A percentile compares a stretch with the other conserved stretches of the same genome.
phyloP scores from a whole-genome alignment of 2,888 invertebrate species.

The Acrobasis repandana region DNA sequence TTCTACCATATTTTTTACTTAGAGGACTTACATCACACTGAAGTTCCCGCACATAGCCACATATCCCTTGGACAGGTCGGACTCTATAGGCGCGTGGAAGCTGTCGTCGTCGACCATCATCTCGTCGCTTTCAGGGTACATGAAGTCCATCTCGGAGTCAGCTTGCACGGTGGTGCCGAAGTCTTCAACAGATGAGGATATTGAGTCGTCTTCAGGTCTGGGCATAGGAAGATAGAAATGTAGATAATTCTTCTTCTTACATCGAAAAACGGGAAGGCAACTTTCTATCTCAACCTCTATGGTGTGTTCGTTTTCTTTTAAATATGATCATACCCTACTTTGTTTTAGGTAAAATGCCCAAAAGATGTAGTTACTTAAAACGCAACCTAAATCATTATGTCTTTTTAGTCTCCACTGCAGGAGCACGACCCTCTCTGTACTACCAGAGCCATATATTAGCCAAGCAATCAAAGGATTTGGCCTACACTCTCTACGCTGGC shows the following conservation, averaged over 20 bases:
- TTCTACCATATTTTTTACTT: no score
- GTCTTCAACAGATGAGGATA: conserved; percentile 60
- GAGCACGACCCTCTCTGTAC: no score
- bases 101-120: conserved; percentile 47
- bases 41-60: conserved; percentile 17
- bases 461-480: no score
- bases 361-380: no score
- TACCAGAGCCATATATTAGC: no score
- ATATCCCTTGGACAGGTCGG: conserved; percentile 38
- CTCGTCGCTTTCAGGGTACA: conserved; percentile 54
- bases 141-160: conserved; percentile 54
- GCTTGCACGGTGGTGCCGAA: conserved; percentile 39
- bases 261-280: neutral
- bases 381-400: no score
- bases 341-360: no score
- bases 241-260: neutral
- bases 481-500: no score
- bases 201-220: conserved; percentile 48
- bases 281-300: no score
- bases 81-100: conserved; percentile 65
- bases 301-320: no score
- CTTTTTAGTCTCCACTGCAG: no score
- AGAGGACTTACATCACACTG: conserved; percentile 16
- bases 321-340: no score
- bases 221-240: neutral